These are phyloP conservation scores for Nemurella pictetii DNA, from an alignment of 2,888 invertebrate species.

Conservation along the genomic window DNA sequence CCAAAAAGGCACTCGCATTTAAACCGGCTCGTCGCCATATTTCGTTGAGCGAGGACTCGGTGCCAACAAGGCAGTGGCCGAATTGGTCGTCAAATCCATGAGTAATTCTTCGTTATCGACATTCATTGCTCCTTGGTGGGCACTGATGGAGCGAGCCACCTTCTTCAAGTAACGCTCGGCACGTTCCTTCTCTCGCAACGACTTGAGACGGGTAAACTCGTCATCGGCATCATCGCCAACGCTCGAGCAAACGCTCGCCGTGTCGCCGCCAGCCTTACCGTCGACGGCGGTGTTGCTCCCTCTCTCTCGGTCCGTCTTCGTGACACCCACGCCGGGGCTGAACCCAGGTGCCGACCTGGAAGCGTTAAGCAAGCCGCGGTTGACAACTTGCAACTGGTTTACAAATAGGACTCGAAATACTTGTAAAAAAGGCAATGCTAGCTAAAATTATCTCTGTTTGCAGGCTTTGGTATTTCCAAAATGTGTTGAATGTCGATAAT, in stretches of 20 bases:
- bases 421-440: too few species aligned
- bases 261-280: constrained; percentile 45
- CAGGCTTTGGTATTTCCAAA: too few species aligned
- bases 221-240: constrained; percentile 54
- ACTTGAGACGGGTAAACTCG: constrained; percentile 72
- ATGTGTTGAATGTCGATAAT: too few species aligned
- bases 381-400: too few species aligned
- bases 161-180: constrained; percentile 63
- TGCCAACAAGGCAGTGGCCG: background rate
- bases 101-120: constrained; percentile 16
- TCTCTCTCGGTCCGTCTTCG: constrained; percentile 22
- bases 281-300: constrained; percentile 27
- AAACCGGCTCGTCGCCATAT: background rate
- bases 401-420: too few species aligned
- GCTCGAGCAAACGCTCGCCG: constrained; percentile 52
- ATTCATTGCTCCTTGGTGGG: constrained; percentile 53
- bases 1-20: constrained; percentile 10
- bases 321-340: constrained; percentile 9
- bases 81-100: constrained; percentile 15
- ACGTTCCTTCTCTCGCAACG: constrained; percentile 70
- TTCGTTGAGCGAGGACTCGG: constrained; percentile 15
- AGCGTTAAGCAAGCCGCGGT: too few species aligned
- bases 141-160: constrained; percentile 62
- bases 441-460: too few species aligned
- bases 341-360: constrained; percentile 27